Evolutionary conservation across 1,140 invertebrate species (phyloP).

Genomic region (Musca domestica): DNA sequence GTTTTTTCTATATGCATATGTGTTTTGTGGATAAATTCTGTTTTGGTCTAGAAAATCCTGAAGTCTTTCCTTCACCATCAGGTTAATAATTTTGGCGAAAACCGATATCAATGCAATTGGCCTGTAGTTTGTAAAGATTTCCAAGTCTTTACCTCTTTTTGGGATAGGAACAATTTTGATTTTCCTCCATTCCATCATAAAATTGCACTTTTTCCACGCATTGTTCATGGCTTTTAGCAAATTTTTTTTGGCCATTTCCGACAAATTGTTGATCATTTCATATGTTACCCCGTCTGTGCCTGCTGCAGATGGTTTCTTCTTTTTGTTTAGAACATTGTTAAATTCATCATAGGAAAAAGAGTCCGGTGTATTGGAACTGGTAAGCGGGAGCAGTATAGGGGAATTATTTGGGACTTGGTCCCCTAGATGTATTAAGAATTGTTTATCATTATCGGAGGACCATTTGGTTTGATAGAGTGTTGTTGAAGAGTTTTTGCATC

Average conservation of each 20-base stretch:
- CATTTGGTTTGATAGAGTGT: too few relatives aligned
- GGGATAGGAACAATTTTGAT: slow-evolving; percentile 11
- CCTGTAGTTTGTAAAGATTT: background rate
- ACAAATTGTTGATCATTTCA: background rate
- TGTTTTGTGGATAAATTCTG: background rate
- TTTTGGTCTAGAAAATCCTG: background rate
- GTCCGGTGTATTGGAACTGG: too few relatives aligned
- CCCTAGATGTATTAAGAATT: background rate
- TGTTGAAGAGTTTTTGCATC: background rate
- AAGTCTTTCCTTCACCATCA: slow-evolving; percentile 1
- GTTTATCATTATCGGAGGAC: too few relatives aligned
- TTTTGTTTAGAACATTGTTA: background rate
- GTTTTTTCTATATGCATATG: background rate
- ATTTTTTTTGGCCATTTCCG: background rate
- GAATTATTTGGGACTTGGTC: background rate
- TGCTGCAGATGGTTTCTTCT: background rate
- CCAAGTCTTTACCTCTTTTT: background rate
- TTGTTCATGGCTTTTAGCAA: background rate
- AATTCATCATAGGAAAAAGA: background rate
- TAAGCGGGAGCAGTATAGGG: background rate
- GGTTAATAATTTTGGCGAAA: slow-evolving; percentile 3
- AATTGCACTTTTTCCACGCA: background rate
- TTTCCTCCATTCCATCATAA: background rate
- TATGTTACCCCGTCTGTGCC: too few relatives aligned
- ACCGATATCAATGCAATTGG: slow-evolving; percentile 5